Conservation (phyloP, 2,888 invertebrate genomes). For the Spilosoma lubricipeda region DNA sequence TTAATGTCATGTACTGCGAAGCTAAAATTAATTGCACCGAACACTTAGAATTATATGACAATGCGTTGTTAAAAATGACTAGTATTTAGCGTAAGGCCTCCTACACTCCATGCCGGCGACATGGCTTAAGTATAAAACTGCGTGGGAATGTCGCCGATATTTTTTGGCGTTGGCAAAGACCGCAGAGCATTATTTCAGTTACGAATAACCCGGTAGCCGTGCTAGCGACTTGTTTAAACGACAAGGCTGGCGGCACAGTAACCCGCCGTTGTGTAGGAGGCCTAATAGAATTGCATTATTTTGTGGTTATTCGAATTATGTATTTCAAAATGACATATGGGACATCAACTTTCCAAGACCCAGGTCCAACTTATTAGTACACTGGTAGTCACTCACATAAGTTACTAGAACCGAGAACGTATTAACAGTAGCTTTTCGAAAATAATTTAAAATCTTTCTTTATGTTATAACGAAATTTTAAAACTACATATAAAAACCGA, state of each 20-base stretch:
- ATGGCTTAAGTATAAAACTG: too few relatives aligned
- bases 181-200: too few relatives aligned
- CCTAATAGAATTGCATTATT: constrained; percentile 31
- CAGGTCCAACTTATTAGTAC: neutral
- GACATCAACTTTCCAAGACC: neutral
- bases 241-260: too few relatives aligned
- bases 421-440: neutral
- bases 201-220: too few relatives aligned
- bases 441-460: neutral
- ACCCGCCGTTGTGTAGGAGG: too few relatives aligned
- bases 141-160: too few relatives aligned
- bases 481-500: too few relatives aligned
- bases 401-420: neutral
- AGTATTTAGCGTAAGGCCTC: constrained; percentile 56
- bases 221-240: too few relatives aligned
- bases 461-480: neutral
- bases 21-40: constrained; percentile 57
- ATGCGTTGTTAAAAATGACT: constrained; percentile 74
- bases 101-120: too few relatives aligned
- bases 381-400: neutral
- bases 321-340: neutral
- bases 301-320: constrained; percentile 37
- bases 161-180: too few relatives aligned
- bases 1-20: constrained; percentile 41
- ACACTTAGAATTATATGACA: constrained; percentile 45